These are phyloP conservation scores for Arctopsyche grandis DNA, from an alignment of 1,140 invertebrate species.

Conservation along the genomic window DNA sequence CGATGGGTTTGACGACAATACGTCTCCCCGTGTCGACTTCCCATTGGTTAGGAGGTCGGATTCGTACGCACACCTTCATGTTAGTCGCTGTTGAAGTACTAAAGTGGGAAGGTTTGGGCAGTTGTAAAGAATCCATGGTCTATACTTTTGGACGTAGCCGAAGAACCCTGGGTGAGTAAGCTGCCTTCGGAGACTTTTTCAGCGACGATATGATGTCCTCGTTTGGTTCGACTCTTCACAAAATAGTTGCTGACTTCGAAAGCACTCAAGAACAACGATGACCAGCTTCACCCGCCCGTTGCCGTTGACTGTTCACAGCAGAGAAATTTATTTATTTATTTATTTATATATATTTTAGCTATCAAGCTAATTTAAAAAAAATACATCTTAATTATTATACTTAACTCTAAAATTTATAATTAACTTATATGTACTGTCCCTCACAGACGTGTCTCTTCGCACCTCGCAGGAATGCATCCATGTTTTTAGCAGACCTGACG, in stretches of 20 bases:
- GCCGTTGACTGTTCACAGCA: background rate
- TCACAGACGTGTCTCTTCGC: too few species aligned
- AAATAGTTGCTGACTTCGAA: background rate
- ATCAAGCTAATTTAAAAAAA: too few species aligned
- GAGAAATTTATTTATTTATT: too few species aligned
- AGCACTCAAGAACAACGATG: background rate
- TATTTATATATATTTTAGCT: too few species aligned
- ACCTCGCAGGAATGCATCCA: too few species aligned
- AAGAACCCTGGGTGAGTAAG: conserved; percentile 31
- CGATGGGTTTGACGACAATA: conserved; percentile 77
- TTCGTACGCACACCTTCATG: conserved; percentile 82
- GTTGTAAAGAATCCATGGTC: too few species aligned
- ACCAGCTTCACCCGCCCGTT: too few species aligned
- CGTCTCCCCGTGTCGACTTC: conserved; percentile 67
- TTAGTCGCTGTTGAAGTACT: conserved; percentile 61
- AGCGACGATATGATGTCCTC: conserved; percentile 7
- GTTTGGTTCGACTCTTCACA: background rate
- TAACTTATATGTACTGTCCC: too few species aligned
- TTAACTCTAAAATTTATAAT: too few species aligned
- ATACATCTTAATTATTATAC: too few species aligned
- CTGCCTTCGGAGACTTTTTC: conserved; percentile 43
- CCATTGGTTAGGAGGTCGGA: conserved; percentile 76
- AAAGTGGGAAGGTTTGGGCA: background rate
- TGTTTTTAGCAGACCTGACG: too few species aligned
- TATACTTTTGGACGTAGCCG: too few species aligned